A percentile compares a stretch with the other conserved stretches of the same genome.
phyloP scores from a whole-genome alignment of 2,888 invertebrate genomes.

The Drosophila sordidula region DNA sequence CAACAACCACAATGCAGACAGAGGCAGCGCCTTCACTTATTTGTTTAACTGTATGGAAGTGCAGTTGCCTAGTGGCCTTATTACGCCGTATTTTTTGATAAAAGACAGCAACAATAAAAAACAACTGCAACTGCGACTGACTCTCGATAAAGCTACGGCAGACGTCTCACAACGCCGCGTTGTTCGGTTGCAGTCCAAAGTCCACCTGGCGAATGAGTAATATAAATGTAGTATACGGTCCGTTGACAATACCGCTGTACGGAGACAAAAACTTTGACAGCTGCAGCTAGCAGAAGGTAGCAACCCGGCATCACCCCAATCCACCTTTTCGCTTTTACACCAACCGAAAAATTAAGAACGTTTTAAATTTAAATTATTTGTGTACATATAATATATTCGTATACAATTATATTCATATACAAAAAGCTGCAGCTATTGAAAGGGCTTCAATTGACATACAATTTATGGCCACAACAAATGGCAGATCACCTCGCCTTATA shows the following conservation, averaged over 20 bases:
- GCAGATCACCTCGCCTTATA: too few species aligned
- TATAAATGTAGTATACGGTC: constrained; percentile 40
- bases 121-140: constrained; percentile 14
- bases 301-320: constrained; percentile 19
- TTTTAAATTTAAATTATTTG: not conserved
- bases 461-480: too few species aligned
- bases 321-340: not conserved
- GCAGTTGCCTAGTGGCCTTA: constrained; percentile 35
- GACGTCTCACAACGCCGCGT: constrained; percentile 1
- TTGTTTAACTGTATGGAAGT: constrained; percentile 21
- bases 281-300: not conserved
- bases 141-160: constrained; percentile 32
- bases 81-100: constrained; percentile 48
- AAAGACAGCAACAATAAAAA: constrained; percentile 33
- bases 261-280: not conserved
- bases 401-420: too few species aligned
- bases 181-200: constrained; percentile 48
- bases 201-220: constrained; percentile 69
- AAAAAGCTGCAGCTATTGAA: too few species aligned
- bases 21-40: not conserved
- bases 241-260: constrained; percentile 15
- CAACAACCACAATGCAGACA: not conserved
- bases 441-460: too few species aligned
- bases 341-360: not conserved
- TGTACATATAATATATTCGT: not conserved